Evolutionary conservation across 2,113 vertebrate species (phyloP).

Genomic region (Athene noctua): DNA sequence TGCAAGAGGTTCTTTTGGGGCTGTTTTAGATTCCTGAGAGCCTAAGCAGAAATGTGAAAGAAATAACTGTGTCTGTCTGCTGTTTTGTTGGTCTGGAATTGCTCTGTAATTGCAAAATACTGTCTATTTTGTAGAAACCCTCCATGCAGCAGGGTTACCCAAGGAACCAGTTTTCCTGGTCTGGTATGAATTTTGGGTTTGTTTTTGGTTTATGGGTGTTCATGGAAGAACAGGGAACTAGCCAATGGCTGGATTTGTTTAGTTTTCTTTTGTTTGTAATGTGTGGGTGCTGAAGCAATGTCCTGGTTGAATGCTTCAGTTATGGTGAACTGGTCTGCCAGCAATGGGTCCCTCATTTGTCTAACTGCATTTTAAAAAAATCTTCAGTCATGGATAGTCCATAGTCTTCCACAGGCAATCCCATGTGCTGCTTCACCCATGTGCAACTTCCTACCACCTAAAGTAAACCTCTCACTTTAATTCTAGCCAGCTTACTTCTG

Average conservation of each 20-base stretch:
- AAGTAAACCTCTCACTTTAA: neutral
- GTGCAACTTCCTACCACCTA: neutral
- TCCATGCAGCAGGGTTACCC: neutral
- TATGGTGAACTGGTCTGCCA: neutral
- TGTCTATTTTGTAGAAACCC: neutral
- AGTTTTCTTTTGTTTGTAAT: neutral
- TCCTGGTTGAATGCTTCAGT: neutral
- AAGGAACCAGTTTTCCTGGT: neutral
- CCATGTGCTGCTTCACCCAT: neutral
- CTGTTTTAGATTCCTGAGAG: neutral
- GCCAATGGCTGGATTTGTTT: neutral
- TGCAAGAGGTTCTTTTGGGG: neutral
- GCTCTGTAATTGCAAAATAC: neutral
- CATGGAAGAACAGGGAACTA: neutral
- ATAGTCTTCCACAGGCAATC: neutral
- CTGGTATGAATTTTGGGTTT: neutral
- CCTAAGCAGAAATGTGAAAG: rapidly evolving
- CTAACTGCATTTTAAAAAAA: neutral
- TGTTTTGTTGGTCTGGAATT: neutral
- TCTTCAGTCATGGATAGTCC: neutral
- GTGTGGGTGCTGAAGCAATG: neutral
- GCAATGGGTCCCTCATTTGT: neutral
- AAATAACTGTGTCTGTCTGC: neutral
- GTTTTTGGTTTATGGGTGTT: neutral
- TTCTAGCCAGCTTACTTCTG: neutral